phyloP scores from a whole-genome alignment of 1,140 invertebrate genomes.

The Drosophila seguyi region DNA sequence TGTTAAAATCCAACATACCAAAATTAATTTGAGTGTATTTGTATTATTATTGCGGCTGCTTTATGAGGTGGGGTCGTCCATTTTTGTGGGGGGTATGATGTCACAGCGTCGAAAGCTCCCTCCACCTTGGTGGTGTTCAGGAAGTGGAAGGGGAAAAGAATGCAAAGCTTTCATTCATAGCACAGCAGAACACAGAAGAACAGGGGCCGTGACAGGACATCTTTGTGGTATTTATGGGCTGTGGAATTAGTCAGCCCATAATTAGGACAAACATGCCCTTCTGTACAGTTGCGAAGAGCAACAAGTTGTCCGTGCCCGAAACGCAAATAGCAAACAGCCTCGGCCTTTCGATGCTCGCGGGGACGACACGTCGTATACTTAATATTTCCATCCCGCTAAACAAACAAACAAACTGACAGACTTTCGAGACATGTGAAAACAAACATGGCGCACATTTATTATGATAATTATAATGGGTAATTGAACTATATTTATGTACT shows the following conservation, averaged over 20 bases:
- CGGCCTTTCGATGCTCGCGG: slow-evolving; percentile 3
- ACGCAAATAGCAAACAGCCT: neutral
- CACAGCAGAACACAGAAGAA: neutral
- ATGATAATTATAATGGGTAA: slow-evolving; percentile 42
- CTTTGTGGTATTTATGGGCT: slow-evolving; percentile 12
- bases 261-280: slow-evolving; percentile 8
- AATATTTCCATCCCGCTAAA: slow-evolving; percentile 19
- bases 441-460: slow-evolving; percentile 45
- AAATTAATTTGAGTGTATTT: slow-evolving; percentile 6
- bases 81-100: slow-evolving; percentile 68
- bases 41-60: slow-evolving; percentile 16
- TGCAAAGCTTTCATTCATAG: slow-evolving; percentile 22
- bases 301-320: slow-evolving; percentile 57
- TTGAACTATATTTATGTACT: slow-evolving; percentile 43
- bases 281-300: slow-evolving; percentile 33
- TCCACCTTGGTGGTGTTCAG: neutral
- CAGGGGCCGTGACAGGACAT: slow-evolving; percentile 6
- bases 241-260: neutral
- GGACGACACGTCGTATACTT: slow-evolving; percentile 38
- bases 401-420: slow-evolving; percentile 28
- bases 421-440: slow-evolving; percentile 29
- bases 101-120: slow-evolving; percentile 47
- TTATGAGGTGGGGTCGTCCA: slow-evolving; percentile 33
- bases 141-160: neutral
- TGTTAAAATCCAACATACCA: neutral